These are phyloP conservation scores for Ciconia boyciana DNA, from an alignment of 2,113 vertebrate species.

Conservation along the genomic window DNA sequence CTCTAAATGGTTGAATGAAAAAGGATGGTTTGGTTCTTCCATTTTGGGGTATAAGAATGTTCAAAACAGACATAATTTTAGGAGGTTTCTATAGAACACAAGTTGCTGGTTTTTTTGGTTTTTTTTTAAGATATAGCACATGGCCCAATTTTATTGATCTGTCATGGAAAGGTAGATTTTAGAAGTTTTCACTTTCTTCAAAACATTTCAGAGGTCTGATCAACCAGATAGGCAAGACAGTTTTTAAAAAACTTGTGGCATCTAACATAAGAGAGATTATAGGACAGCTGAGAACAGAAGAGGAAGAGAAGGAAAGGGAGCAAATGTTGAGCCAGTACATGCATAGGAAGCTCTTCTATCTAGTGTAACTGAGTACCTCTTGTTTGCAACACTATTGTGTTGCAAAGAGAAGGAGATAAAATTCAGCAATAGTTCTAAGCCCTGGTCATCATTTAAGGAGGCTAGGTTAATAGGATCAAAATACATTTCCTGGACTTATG, in stretches of 20 bases:
- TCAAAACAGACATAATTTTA: background rate
- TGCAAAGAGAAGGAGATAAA: background rate
- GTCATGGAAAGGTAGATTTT: background rate
- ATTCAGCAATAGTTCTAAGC: background rate
- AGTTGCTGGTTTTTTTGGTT: background rate
- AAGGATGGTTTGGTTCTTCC: background rate
- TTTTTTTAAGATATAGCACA: background rate
- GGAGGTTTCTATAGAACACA: background rate
- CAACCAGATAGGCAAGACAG: background rate
- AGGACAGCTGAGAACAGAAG: background rate
- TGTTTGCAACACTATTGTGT: background rate
- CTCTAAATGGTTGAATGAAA: background rate
- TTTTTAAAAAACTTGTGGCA: background rate
- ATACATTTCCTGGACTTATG: background rate
- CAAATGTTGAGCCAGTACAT: background rate
- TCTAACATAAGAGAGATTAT: background rate
- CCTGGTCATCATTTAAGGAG: background rate
- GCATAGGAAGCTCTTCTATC: background rate
- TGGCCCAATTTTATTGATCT: background rate
- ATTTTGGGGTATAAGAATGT: background rate
- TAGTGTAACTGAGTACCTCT: background rate
- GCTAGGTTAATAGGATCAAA: background rate
- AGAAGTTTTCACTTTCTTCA: background rate
- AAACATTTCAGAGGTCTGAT: background rate
- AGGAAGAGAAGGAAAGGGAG: background rate